A percentile compares a stretch with the other conserved stretches of the same genome.
Conservation (phyloP, 2,888 invertebrate species). For the Hyalella azteca region DNA sequence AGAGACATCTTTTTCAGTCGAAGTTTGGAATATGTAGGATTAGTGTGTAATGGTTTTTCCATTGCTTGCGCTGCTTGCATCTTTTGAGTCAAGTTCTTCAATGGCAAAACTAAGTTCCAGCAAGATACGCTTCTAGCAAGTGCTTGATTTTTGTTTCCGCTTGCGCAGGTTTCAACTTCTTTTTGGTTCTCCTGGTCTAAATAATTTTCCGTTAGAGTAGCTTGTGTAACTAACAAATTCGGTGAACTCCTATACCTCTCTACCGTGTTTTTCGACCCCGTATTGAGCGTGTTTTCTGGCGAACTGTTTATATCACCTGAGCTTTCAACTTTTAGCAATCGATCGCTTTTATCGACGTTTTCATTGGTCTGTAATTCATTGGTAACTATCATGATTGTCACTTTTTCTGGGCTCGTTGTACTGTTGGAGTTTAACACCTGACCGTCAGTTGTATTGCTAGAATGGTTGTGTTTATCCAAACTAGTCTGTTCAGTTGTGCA, state of each 20-base stretch:
- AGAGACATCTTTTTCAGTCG: not conserved
- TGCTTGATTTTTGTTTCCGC: not conserved
- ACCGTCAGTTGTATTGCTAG: no score
- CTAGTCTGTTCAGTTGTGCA: no score
- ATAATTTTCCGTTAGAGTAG: not conserved
- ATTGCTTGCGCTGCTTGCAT: not conserved
- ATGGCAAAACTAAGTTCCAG: constrained; percentile 23
- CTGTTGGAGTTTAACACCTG: no score
- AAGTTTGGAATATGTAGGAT: not conserved
- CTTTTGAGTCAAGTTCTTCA: not conserved
- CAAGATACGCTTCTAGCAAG: constrained; percentile 17
- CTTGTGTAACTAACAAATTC: not conserved
- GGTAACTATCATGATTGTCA: not conserved
- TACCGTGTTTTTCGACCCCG: not conserved
- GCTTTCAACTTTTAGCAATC: not conserved
- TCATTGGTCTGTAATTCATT: not conserved
- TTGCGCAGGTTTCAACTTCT: not conserved
- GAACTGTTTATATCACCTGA: not conserved
- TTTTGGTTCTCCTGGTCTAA: not conserved
- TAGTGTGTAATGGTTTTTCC: not conserved
- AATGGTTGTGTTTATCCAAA: no score
- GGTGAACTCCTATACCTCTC: constrained; percentile 8
- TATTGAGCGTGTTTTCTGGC: not conserved
- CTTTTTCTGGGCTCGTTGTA: not conserved
- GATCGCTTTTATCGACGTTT: not conserved